These are phyloP conservation scores for Scaptomyza hsui DNA, from an alignment of 1,140 invertebrate species.

Conservation along the genomic window DNA sequence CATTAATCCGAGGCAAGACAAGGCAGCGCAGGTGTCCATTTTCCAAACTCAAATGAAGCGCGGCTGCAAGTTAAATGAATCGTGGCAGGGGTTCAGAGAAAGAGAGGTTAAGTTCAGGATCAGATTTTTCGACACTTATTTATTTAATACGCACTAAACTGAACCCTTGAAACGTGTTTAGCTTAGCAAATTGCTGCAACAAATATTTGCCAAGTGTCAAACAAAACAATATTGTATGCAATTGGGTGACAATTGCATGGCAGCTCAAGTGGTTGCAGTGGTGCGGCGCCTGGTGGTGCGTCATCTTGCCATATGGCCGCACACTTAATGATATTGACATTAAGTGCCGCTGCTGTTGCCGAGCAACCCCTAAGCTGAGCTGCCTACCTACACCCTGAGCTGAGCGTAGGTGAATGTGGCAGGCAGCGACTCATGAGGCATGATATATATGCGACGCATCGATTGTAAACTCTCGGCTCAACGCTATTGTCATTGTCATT, in stretches of 20 bases:
- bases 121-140: too few species aligned
- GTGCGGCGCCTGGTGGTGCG: constrained; percentile 17
- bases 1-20: constrained; percentile 58
- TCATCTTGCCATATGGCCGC: constrained; percentile 51
- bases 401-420: constrained; percentile 31
- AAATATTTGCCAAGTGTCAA: constrained; percentile 69
- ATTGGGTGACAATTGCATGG: constrained; percentile 74
- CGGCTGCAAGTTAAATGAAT: constrained; percentile 62
- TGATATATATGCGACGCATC: constrained; percentile 63
- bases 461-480: constrained; percentile 51
- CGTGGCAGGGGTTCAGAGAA: constrained; percentile 20
- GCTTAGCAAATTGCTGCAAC: constrained; percentile 72
- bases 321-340: constrained; percentile 80
- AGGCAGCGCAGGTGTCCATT: constrained; percentile 67
- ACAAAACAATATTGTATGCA: constrained; percentile 23
- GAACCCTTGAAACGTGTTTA: constrained; percentile 48
- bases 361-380: constrained; percentile 52
- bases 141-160: too few species aligned
- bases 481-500: constrained; percentile 43
- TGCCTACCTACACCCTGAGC: neutral
- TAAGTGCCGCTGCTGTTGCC: constrained; percentile 53
- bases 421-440: constrained; percentile 30
- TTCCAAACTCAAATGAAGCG: constrained; percentile 40
- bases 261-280: constrained; percentile 46
- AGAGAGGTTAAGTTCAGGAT: neutral